Evolutionary conservation across 2,888 invertebrate species (phyloP), one percentile per base, ranked within the genome.

Genomic region (Dorcus hopei): DNA sequence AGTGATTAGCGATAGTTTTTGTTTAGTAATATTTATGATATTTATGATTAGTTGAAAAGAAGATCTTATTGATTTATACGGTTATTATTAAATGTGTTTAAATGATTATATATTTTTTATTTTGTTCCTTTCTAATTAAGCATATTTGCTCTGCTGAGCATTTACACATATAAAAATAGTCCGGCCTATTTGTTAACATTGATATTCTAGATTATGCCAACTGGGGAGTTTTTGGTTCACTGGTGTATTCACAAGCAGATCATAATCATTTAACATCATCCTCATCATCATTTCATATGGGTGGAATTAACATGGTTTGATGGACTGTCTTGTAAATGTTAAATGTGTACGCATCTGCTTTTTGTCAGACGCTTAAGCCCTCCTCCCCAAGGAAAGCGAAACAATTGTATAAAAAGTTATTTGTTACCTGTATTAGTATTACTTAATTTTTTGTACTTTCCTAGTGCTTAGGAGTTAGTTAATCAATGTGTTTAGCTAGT

Each of bases 151-250:
- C 42, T 42, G 7, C 16, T 4, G 11, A 16, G 16, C 45, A 45
- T 19, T 19, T 16, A 45, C 19, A 49, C 11, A n/a, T 33, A 33
- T 33, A 33, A 59, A 54, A 47, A 54, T 38, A 49, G 40, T 48
- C 56, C 61, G 64, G 61, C 64, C 64, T 66, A 66, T 63, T 62
- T 62, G 59, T 63, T 61, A 57, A 59, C 62, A 62, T 62, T 61
- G 57, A 60, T 65, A 65, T 66, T 57, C 65, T 68, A 68, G 68
- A 68, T 68, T 66, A 68, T 66, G 67, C 67, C 66, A 68, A 68
- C 67, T 68, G 66, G 64, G 64, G 62, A 66, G 61, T 60, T 50
- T 54, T 58, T 57, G 56, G 50, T 57, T 53, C 38, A 26, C 52
- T 50, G 43, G 26, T 52, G 47, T 56, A 42, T 40, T 41, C 47